Conservation (phyloP, 2,888 invertebrate species). For the Hydropsyche betteni region DNA sequence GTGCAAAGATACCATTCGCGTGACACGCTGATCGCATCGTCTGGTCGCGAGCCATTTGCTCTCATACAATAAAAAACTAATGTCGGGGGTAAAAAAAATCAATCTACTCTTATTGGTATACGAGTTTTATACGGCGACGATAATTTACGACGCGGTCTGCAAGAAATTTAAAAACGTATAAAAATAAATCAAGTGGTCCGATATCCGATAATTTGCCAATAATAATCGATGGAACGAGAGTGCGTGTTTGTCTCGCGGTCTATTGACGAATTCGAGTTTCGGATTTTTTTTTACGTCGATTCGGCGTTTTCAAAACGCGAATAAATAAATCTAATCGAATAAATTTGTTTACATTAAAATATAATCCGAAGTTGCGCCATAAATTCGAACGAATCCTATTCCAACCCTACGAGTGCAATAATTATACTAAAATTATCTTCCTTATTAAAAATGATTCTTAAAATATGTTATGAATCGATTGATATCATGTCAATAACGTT, state of each 20-base stretch:
- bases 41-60: background rate
- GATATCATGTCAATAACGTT: too few relatives aligned
- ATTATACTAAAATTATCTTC: background rate
- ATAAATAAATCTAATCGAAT: slow-evolving; percentile 1
- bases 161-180: slow-evolving; percentile 22
- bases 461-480: too few relatives aligned
- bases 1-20: too few relatives aligned
- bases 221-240: slow-evolving; percentile 12
- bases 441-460: too few relatives aligned
- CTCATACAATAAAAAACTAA: background rate
- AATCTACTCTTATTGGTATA: background rate
- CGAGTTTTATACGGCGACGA: slow-evolving; percentile 23
- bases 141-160: slow-evolving; percentile 18
- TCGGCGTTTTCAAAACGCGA: too few relatives aligned
- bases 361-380: background rate
- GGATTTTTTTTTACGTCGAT: background rate
- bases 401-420: too few relatives aligned
- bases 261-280: slow-evolving; percentile 8
- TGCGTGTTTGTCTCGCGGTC: background rate
- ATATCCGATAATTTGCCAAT: slow-evolving; percentile 33
- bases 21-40: too few relatives aligned
- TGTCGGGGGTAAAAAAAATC: background rate
- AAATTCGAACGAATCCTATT: background rate
- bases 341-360: slow-evolving; percentile 31
- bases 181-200: slow-evolving; percentile 9